Conservation (phyloP, 2,888 invertebrate genomes). For the Phasia obesa region DNA sequence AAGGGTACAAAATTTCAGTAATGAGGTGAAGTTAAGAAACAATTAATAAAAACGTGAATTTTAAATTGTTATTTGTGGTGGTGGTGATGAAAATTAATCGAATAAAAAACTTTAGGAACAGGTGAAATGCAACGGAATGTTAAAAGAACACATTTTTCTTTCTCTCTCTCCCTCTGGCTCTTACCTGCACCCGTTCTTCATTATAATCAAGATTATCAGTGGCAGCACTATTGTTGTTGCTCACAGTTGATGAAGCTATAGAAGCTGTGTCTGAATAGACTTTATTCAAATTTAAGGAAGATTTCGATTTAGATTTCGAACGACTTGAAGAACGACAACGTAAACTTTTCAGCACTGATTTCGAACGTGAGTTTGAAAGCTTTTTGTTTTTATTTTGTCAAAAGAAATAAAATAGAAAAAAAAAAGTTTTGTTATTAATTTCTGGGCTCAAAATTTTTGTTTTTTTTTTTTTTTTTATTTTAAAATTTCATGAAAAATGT, state of each 20-base stretch:
- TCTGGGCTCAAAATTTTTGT: not conserved
- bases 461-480: not conserved
- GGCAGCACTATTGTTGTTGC: conserved; percentile 15
- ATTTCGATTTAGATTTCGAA: conserved; percentile 75
- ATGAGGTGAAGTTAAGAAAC: conserved; percentile 17
- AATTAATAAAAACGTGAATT: conserved; percentile 4
- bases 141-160: not conserved
- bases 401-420: conserved; percentile 46
- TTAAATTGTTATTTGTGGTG: not conserved
- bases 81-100: conserved; percentile 35
- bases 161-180: conserved; percentile 26
- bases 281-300: conserved; percentile 73
- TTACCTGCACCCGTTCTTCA: conserved; percentile 68
- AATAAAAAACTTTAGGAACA: conserved; percentile 32
- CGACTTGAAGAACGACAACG: conserved; percentile 76
- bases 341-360: conserved; percentile 78
- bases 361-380: conserved; percentile 76
- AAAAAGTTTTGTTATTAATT: conserved; percentile 28
- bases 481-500: not conserved
- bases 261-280: conserved; percentile 50
- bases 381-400: conserved; percentile 57
- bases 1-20: not conserved
- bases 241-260: conserved; percentile 43
- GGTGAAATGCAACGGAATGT: conserved; percentile 21
- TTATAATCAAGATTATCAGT: conserved; percentile 51